Percentiles rank a stretch among this genome's conserved stretches.
Evolutionary conservation across 2,797 vertebrate species (phyloP).

Genomic region (Girardinus metallicus): DNA sequence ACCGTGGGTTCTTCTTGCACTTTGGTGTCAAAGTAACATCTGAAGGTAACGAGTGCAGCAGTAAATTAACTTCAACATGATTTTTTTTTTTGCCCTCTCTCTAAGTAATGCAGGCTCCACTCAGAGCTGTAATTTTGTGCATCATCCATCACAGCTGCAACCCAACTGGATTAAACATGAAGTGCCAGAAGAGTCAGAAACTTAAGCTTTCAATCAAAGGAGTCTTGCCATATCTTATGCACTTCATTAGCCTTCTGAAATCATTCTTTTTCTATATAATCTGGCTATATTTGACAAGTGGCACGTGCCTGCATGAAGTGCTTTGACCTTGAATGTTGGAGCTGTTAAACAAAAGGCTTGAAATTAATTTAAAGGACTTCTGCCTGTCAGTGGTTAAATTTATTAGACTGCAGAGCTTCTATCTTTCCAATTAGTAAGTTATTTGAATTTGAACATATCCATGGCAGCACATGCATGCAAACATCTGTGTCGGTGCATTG

Average conservation of each 20-base stretch:
- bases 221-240: conserved; percentile 10
- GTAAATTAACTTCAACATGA: background rate
- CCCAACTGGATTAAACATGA: conserved; percentile 38
- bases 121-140: conserved; percentile 10
- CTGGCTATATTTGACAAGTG: conserved; percentile 20
- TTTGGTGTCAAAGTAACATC: background rate
- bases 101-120: conserved; percentile 28
- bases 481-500: background rate
- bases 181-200: conserved; percentile 24
- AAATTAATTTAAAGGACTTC: conserved; percentile 15
- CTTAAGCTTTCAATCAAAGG: conserved; percentile 33
- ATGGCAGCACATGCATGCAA: background rate
- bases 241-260: conserved; percentile 18
- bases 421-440: conserved; percentile 25
- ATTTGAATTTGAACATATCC: conserved; percentile 10
- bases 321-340: conserved; percentile 13
- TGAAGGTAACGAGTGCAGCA: conserved; percentile 6
- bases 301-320: conserved; percentile 1
- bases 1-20: conserved; percentile 6
- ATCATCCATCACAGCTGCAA: conserved; percentile 47
- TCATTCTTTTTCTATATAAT: conserved; percentile 1
- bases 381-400: conserved; percentile 35
- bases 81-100: background rate
- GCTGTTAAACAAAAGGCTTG: conserved; percentile 9
- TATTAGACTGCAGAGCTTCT: conserved; percentile 18